Percentiles rank a stretch among this genome's conserved stretches.
phyloP scores from a whole-genome alignment of 2,797 vertebrate genomes.

The Melanogrammus aeglefinus region DNA sequence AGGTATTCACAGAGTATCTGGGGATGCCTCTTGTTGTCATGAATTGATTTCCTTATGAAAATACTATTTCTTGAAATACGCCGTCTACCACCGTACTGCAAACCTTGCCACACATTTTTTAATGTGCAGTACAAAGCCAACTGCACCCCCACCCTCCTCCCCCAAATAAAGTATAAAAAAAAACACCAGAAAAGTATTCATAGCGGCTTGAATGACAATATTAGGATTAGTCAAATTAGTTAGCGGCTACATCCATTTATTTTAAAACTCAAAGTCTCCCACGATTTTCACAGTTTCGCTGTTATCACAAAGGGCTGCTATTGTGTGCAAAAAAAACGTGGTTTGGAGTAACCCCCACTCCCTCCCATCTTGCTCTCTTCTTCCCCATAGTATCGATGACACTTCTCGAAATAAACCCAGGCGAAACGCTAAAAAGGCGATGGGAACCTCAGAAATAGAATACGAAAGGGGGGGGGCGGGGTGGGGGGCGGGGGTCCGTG shows the following conservation, averaged over 20 bases:
- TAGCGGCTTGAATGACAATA: not conserved
- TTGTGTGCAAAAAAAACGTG: conserved; percentile 30
- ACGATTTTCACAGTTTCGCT: conserved; percentile 35
- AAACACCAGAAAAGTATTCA: not conserved
- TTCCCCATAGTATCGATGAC: conserved; percentile 46
- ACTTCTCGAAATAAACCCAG: conserved; percentile 61
- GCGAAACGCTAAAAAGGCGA: conserved; percentile 43
- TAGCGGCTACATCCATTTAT: conserved; percentile 30
- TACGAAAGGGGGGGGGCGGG: conserved; percentile 41
- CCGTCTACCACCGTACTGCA: too few relatives aligned
- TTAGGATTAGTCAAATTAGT: not conserved
- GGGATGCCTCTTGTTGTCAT: too few relatives aligned
- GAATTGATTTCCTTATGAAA: too few relatives aligned
- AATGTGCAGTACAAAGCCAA: too few relatives aligned
- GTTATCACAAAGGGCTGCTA: conserved; percentile 45
- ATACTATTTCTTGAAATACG: too few relatives aligned
- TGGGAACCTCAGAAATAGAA: conserved; percentile 31
- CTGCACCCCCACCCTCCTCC: too few relatives aligned
- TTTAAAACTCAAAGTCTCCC: conserved; percentile 51
- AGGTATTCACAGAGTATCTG: too few relatives aligned
- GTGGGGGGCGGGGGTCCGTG: not conserved
- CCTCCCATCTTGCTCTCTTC: conserved; percentile 12
- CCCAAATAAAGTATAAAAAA: not conserved
- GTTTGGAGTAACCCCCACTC: conserved; percentile 23
- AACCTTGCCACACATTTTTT: too few relatives aligned